Percentiles rank a stretch among this genome's conserved stretches.
Conservation (phyloP, 2,797 vertebrate genomes). For the Labroides dimidiatus region DNA sequence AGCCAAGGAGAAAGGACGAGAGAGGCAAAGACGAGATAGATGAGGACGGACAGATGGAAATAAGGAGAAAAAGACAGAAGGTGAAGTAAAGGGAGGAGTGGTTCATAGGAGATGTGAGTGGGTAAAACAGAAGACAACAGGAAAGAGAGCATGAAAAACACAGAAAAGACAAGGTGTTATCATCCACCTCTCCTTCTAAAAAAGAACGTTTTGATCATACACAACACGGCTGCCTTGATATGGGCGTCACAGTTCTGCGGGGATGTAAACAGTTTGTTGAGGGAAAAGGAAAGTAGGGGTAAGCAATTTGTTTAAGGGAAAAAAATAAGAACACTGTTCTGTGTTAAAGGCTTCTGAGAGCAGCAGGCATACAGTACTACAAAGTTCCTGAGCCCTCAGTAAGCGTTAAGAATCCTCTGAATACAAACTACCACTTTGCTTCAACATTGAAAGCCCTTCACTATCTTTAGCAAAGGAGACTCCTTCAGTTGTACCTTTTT, state of each 20-base stretch:
- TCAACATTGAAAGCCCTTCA: constrained; percentile 71
- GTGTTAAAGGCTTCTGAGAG: constrained; percentile 80
- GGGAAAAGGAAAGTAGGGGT: constrained; percentile 62
- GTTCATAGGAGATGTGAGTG: neutral
- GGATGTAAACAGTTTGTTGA: constrained; percentile 81
- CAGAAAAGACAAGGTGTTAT: constrained; percentile 38
- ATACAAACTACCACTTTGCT: constrained; percentile 70
- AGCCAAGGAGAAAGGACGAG: constrained; percentile 45
- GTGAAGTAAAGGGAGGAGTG: neutral
- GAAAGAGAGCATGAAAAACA: constrained; percentile 19
- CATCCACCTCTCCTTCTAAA: constrained; percentile 57
- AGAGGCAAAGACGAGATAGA: constrained; percentile 25
- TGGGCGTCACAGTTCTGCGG: constrained; percentile 79
- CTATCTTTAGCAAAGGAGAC: constrained; percentile 64
- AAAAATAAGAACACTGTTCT: constrained; percentile 68
- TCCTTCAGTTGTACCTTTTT: constrained; percentile 46
- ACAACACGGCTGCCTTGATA: constrained; percentile 64
- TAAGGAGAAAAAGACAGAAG: constrained; percentile 8
- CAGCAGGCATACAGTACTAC: constrained; percentile 76
- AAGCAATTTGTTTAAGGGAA: constrained; percentile 62
- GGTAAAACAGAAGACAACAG: neutral
- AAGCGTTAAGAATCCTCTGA: constrained; percentile 68
- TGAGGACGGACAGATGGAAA: constrained; percentile 30
- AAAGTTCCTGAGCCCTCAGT: constrained; percentile 84
- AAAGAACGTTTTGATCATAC: constrained; percentile 66